Base-by-base conservation (phyloP, 2,888 invertebrate species). In the Stomorhina lunata region DNA sequence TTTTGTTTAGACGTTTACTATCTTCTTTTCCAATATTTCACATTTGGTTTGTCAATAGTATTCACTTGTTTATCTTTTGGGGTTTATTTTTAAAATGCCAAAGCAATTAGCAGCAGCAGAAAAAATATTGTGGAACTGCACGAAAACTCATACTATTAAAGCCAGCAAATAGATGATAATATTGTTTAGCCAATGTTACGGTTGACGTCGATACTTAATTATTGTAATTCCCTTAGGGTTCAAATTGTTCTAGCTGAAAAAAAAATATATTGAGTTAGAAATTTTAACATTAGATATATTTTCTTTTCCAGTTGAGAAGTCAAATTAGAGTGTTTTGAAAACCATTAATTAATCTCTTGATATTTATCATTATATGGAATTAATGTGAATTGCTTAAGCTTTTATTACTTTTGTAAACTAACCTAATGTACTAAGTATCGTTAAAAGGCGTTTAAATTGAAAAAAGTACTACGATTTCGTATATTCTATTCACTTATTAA, bases 181-280 rank as follows among this genome's bases (percentile, higher is more conserved):
- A 43, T 2, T 40, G 17, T 32, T 15, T 40, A 40, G 5, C 10
- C 20, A 65, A 43, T 71, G 71, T 40, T 34, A 25, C 55, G 15
- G 34, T 32, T 66, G 66, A 66, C 29, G 79, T 50, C 22, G 40
- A 66, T 40, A 59, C 40, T 79, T 72, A 57, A 57, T 65, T 65
- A 57, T 66, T 37, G 27, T 71, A 43, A 78, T 65, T 65, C 34
- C 71, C 63, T 63, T 20, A 55, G 63, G 77, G 55, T 79, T 72
- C 50, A 40, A 43, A 50, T 29, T 4, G 0, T 12, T 61, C n/a
- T 15, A 32, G 10, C n/a, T 29, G 4, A 45, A 45, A 37, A 48
- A 4, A 45, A 22, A 7, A 59, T 27, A n/a, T 15, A 17, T 43
- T 40, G 32, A 9, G 9, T 25, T 53, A n/a, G 6, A 43, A 10